Evolutionary conservation across 2,888 invertebrate genomes (phyloP), one percentile per base, ranked within the genome.

Genomic region (Macropis europaea): DNA sequence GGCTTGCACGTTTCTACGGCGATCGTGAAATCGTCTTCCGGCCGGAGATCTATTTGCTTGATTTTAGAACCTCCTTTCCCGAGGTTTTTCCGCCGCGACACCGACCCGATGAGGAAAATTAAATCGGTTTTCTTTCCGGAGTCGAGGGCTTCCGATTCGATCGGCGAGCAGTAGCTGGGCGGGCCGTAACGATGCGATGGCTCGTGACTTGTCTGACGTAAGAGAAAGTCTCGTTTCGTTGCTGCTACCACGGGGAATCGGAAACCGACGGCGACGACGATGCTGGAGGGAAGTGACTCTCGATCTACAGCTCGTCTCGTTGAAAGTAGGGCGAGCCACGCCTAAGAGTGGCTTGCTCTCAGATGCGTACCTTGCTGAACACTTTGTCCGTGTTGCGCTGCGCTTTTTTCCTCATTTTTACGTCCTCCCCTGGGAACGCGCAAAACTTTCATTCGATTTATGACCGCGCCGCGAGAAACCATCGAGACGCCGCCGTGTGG

Each of bases 261-360:
- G 71, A 77, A 77, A 71, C 66, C 69, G 60, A 42, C 40, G 74
- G 50, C 40, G 63, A 45, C 50, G 66, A 63, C 48, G 57, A 77
- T 36, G 76, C 38, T 56, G 64, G 56, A 48, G 70, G 50, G 76
- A 73, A 79, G 73, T 70, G 79, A 76, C 67, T 79, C 77, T 73
- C 64, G 71, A 79, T 77, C 68, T 60, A 53, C 43, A 40, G 73
- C 64, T 79, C 77, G 66, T 73, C 76, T 62, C 66, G 70, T 48
- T 47, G 71, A 78, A 80, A 80, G 76, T 80, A 80, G 80, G 78
- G 52, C 81, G 59, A 76, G 76, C 78, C 81, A 80, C 80, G 78
- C 80, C 81, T 80, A 62, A 50, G 48, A 63, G 45, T 42, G 64
- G 50, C 64, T 61, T 42, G 59, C 45, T 48, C 71, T 71, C 56